Conservation (phyloP, 2,113 vertebrate species). For the Gavialis gangeticus region DNA sequence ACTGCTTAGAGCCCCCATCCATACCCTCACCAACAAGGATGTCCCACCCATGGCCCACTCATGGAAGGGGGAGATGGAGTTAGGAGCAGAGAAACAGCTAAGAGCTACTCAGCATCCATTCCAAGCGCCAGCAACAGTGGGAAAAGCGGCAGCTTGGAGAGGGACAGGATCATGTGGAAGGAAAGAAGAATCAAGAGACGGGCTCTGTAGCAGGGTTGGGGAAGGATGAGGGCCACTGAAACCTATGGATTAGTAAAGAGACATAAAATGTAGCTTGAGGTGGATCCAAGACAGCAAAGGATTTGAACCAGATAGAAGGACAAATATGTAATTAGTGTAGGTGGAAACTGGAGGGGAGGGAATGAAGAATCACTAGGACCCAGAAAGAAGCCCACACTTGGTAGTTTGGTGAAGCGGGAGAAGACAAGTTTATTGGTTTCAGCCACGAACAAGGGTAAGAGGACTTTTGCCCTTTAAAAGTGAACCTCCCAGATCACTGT, state of each 20-base stretch:
- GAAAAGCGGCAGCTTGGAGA: background rate
- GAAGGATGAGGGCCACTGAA: background rate
- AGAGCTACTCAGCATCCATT: background rate
- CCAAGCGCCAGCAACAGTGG: background rate
- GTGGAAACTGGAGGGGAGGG: background rate
- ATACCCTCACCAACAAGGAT: background rate
- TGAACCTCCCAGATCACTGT: background rate
- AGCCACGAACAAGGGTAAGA: fast-evolving
- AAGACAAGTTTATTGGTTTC: background rate
- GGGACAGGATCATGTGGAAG: background rate
- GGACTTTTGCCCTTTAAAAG: background rate
- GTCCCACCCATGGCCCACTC: background rate
- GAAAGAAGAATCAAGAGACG: background rate
- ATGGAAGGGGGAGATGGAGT: background rate
- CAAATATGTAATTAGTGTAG: background rate
- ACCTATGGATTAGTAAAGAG: background rate
- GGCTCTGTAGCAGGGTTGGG: background rate
- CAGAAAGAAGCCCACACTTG: too few species aligned
- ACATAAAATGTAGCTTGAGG: background rate
- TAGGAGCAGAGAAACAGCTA: background rate
- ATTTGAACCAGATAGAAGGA: background rate
- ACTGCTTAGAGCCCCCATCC: background rate
- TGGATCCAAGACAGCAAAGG: background rate
- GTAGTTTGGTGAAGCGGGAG: too few species aligned
- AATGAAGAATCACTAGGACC: background rate